Evolutionary conservation across 2,113 vertebrate genomes (phyloP), one percentile per base, ranked within the genome.

Genomic region (Pollimyrus isidori): DNA sequence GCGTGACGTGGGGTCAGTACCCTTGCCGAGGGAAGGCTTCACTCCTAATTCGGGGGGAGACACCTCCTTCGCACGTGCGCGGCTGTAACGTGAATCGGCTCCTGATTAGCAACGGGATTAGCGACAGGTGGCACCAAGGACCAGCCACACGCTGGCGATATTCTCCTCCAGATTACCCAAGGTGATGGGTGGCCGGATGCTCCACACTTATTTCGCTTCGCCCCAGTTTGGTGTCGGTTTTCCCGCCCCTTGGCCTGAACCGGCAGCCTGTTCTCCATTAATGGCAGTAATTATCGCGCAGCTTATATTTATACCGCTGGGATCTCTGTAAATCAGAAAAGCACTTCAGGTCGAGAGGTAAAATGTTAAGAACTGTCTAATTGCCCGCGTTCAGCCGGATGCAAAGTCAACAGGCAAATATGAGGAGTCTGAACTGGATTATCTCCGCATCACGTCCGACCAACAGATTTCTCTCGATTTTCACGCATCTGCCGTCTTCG

Each of bases 41-140:
- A 9, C 73, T 86, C 89, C 88, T 88, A 89, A 92, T 89, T 88
- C n/a, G 84, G 86, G 85, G 92, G 90, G 91, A 90, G 89, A 93
- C 91, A 90, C 89, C 48, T 89, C 91, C 89, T 90, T 88, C 91
- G 21, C 56, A 62, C 23, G 7, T n/a, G 56, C 9, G 23, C 23
- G 9, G 9, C 21, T 62, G 92, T 93, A 92, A 94, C 93, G 92
- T 87, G 89, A 93, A 94, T 91, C 82, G 62, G 92, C 92, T 90
- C 90, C 92, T 93, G 91, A 93, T 95, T 88, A 84, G 93, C 93
- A 90, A 69, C 42, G 92, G 91, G 90, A 89, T 90, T 89, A 93
- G 91, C 92, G 89, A 88, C 87, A 89, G 91, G 91, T 65, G 89
- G 92, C 92, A 39, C 58, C 2, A 35, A 39, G n/a, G 53, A n/a